Base-by-base conservation (phyloP, 2,797 vertebrate genomes). In the Ptychadena robeensis region DNA sequence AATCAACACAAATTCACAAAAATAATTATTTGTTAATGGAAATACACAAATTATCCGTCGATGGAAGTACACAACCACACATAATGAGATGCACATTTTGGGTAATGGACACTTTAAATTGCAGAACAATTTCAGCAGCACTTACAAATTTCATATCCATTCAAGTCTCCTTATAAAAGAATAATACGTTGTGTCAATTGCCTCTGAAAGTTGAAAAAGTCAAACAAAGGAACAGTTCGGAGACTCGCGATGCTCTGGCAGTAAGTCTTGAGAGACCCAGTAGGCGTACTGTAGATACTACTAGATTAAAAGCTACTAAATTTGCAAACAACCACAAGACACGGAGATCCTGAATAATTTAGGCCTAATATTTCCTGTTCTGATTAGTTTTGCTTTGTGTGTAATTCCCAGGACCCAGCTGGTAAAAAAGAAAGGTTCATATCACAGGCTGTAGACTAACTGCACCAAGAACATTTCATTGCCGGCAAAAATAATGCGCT, bases 291-390 rank as follows among this genome's bases (percentile, higher is more conserved):
- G 12, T 48, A 64, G 57, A 81, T 87, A 79, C 81, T 79, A 87
- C 81, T 78, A 88, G 73, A 90, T 83, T 82, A 86, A 86, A 85
- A 87, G 15, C 11, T 65, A 35, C 72, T 32, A 80, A 80, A 0
- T 22, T 80, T 88, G 27, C 80, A 86, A 86, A 88, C 79, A 86
- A 87, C 48, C 28, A 25, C 9, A 38, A 82, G 0, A 0, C 32
- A 4, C 37, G 11, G 22, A 66, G 38, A 80, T 34, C 0, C 2
- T 83, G 85, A 89, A 86, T 89, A 87, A 89, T 88, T 89, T 84
- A 85, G 73, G 30, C n/a, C 32, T 67, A 40, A 79, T 84, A 66
- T 84, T 86, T 77, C 25, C 65, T 82, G 48, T 79, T 82, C 68
- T 74, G 66, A 86, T 73, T 80, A 78, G 57, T 0, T 83, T 86